phyloP scores from a whole-genome alignment of 2,888 invertebrate genomes.

The Malachius bipustulatus region DNA sequence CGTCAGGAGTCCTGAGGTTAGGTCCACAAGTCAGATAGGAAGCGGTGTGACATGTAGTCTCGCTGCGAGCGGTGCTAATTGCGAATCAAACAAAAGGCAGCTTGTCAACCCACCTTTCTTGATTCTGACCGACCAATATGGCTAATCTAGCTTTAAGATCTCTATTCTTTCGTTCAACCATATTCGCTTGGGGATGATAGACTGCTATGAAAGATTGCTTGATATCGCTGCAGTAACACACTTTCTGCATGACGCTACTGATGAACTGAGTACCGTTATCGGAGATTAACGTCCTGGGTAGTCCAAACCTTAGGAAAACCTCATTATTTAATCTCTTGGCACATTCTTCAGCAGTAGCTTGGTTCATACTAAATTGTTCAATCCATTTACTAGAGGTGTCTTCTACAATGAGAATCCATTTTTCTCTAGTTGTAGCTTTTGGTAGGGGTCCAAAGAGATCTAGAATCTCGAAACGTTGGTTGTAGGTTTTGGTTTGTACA shows the following conservation, averaged over 20 bases:
- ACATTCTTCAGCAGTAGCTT: slow-evolving; percentile 21
- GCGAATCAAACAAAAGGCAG: slow-evolving; percentile 30
- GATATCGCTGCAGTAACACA: slow-evolving; percentile 22
- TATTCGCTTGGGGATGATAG: slow-evolving; percentile 20
- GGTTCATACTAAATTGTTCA: slow-evolving; percentile 18
- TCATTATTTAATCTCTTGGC: slow-evolving; percentile 21
- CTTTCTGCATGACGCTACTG: slow-evolving; percentile 26
- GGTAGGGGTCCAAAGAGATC: slow-evolving; percentile 21
- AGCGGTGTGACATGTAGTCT: slow-evolving; percentile 25
- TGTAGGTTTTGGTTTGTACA: slow-evolving; percentile 13
- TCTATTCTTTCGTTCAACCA: slow-evolving; percentile 22
- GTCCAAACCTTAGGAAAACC: slow-evolving; percentile 25
- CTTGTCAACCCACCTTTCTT: slow-evolving; percentile 24
- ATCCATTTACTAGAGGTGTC: slow-evolving; percentile 23
- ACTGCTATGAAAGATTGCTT: slow-evolving; percentile 22
- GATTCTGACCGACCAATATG: slow-evolving; percentile 24
- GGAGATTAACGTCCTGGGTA: slow-evolving; percentile 25
- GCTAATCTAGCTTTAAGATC: slow-evolving; percentile 27
- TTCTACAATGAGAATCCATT: slow-evolving; percentile 22
- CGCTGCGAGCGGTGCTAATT: slow-evolving; percentile 27
- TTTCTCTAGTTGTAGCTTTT: slow-evolving; percentile 8
- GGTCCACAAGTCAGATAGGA: slow-evolving; percentile 29
- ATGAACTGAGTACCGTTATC: slow-evolving; percentile 31
- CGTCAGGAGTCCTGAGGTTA: slow-evolving; percentile 28
- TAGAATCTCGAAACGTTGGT: slow-evolving; percentile 16